Evolutionary conservation across 2,113 vertebrate genomes (phyloP).

Genomic region (Sminthopsis crassicaudata): DNA sequence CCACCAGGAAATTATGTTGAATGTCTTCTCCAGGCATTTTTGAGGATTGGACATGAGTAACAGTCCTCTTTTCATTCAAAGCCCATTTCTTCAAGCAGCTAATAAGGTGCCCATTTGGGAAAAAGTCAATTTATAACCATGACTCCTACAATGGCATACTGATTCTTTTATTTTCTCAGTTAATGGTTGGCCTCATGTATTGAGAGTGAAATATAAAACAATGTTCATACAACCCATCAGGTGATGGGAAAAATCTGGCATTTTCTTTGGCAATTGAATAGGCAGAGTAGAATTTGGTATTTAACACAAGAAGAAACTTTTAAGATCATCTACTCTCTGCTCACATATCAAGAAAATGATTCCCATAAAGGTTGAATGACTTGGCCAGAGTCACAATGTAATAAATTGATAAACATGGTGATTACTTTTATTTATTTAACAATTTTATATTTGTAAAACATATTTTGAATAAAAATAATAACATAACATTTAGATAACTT

Average conservation of each 20-base stretch:
- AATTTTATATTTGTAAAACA: neutral
- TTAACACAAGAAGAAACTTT: neutral
- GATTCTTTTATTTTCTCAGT: neutral
- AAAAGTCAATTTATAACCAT: neutral
- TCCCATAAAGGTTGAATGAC: neutral
- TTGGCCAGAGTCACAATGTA: neutral
- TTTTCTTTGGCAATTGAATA: neutral
- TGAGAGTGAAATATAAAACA: neutral
- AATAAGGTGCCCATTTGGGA: slow-evolving; percentile 2
- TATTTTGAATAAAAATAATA: neutral
- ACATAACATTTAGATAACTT: neutral
- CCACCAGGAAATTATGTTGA: neutral
- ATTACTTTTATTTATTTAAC: neutral
- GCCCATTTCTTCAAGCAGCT: neutral
- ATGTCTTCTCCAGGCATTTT: neutral
- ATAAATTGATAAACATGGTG: neutral
- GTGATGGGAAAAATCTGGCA: neutral
- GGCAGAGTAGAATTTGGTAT: neutral
- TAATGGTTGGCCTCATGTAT: neutral
- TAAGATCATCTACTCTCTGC: neutral
- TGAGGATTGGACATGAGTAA: neutral
- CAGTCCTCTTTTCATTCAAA: neutral
- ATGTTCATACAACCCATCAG: neutral
- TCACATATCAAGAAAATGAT: neutral
- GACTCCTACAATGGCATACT: neutral